A percentile compares a stretch with the other conserved stretches of the same genome.
Conservation (phyloP, 2,797 vertebrate species). For the Hoplostethus mediterraneus region DNA sequence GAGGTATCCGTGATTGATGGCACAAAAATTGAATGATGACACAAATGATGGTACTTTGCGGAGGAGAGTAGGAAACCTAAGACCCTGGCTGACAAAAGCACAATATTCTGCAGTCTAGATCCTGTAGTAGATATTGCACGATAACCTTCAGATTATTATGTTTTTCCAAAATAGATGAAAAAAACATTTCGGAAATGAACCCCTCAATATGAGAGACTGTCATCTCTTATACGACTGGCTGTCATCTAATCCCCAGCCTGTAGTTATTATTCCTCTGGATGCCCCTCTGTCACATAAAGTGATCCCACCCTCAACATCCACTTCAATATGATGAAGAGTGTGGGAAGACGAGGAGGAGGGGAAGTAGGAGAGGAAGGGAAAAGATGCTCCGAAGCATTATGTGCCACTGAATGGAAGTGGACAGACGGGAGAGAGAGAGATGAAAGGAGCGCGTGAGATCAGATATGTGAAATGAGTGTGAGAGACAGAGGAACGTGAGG, state of each 20-base stretch:
- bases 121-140: background rate
- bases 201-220: background rate
- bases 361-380: background rate
- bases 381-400: background rate
- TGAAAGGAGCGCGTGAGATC: slow-evolving; percentile 23
- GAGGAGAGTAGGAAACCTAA: too few species aligned
- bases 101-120: background rate
- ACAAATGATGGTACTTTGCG: too few species aligned
- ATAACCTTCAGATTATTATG: too few species aligned
- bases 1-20: too few species aligned
- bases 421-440: slow-evolving; percentile 13
- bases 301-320: background rate
- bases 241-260: background rate
- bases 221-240: background rate
- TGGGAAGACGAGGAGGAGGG: background rate
- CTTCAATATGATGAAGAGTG: background rate
- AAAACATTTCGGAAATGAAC: background rate
- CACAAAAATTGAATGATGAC: too few species aligned
- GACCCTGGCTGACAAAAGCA: background rate
- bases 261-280: background rate
- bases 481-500: slow-evolving; percentile 10
- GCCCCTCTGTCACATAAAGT: background rate
- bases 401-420: background rate
- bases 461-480: slow-evolving; percentile 21
- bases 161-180: background rate